These are phyloP conservation scores for Carettochelys insculpta DNA, from an alignment of 2,113 vertebrate species.

Conservation along the genomic window DNA sequence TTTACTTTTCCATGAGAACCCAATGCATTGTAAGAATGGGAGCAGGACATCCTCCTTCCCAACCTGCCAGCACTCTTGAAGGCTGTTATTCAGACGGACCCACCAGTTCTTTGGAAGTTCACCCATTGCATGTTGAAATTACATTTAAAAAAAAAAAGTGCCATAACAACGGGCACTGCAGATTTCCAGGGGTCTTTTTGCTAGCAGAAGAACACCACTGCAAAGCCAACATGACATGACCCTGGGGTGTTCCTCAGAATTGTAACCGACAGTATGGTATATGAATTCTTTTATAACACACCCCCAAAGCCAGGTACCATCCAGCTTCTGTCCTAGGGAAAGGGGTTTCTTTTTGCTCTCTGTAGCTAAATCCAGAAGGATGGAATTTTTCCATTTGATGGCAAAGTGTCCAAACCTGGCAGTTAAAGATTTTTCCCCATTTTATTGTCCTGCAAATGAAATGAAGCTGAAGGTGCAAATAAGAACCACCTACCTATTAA, in stretches of 20 bases:
- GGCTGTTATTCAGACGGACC: background rate
- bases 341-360: background rate
- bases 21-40: background rate
- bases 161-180: background rate
- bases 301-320: too few relatives aligned
- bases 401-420: background rate
- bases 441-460: slow-evolving; percentile 1
- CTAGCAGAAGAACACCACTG: background rate
- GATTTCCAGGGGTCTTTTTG: background rate
- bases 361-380: background rate
- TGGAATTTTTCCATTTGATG: background rate
- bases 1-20: background rate
- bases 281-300: background rate
- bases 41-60: background rate
- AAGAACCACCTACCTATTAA: slow-evolving; percentile 34
- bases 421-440: fast-evolving
- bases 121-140: background rate
- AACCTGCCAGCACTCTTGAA: background rate
- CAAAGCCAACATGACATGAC: background rate
- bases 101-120: background rate
- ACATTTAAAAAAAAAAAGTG: background rate
- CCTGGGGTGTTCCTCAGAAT: background rate
- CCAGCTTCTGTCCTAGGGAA: background rate
- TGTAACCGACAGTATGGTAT: background rate
- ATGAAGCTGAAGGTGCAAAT: background rate